A percentile compares a stretch with the other conserved stretches of the same genome.
These are phyloP conservation scores for Metopia argyrocephala DNA, from an alignment of 2,888 invertebrate species.

Conservation along the genomic window DNA sequence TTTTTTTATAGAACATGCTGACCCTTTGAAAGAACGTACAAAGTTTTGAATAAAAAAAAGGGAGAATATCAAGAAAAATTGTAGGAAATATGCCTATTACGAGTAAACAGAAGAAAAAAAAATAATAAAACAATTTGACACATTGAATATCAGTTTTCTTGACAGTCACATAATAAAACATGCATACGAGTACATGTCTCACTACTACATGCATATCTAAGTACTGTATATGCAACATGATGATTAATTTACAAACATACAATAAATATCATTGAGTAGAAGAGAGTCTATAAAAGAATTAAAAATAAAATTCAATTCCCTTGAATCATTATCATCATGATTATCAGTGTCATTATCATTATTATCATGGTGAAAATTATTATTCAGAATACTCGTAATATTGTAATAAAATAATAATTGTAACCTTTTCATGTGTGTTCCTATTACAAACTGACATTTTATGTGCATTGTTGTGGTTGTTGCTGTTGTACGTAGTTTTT, in stretches of 20 bases:
- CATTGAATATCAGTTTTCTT: conserved; percentile 56
- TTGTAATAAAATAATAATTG: conserved; percentile 36
- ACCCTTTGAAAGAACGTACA: too few relatives aligned
- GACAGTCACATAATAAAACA: conserved; percentile 54
- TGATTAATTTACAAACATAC: conserved; percentile 15
- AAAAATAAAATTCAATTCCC: not conserved
- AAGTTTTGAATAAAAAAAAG: conserved; percentile 21
- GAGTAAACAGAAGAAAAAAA: not conserved
- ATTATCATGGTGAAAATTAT: not conserved
- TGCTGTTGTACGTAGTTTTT: conserved; percentile 17
- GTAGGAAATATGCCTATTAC: too few relatives aligned
- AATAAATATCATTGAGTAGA: conserved; percentile 1
- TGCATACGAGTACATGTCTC: not conserved
- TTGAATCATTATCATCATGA: not conserved
- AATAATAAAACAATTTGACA: conserved; percentile 45
- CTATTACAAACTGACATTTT: conserved; percentile 60
- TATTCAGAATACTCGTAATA: not conserved
- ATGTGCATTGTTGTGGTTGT: conserved; percentile 18
- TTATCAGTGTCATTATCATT: not conserved
- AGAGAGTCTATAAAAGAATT: not conserved
- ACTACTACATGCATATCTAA: conserved; percentile 2
- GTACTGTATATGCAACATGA: too few relatives aligned
- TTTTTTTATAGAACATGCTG: not conserved
- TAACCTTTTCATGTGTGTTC: conserved; percentile 61
- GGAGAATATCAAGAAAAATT: conserved; percentile 1